These are phyloP conservation scores for Galerucella pusilla DNA, from an alignment of 2,888 invertebrate genomes.

Conservation along the genomic window DNA sequence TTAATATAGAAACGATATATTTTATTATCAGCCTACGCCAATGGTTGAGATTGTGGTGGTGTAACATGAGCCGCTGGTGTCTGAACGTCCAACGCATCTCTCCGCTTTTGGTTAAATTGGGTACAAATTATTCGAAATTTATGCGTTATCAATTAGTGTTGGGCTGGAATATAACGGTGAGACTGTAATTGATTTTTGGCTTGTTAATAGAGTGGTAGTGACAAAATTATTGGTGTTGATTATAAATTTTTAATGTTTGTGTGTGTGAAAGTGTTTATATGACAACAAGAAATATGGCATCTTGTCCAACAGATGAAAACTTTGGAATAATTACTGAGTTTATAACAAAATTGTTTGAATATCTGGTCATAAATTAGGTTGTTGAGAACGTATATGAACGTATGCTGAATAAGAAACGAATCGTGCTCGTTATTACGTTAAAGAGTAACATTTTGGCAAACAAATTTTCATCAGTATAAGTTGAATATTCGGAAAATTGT, in stretches of 20 bases:
- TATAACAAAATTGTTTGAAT: no score
- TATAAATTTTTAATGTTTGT: conserved; percentile 11
- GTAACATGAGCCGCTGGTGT: conserved; percentile 44
- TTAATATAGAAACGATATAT: background rate
- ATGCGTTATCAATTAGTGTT: conserved; percentile 32
- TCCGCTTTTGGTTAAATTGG: conserved; percentile 40
- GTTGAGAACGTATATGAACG: no score
- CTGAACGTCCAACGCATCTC: conserved; percentile 33
- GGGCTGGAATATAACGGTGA: conserved; percentile 30
- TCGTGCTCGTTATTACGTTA: no score
- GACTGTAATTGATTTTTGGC: conserved; percentile 31
- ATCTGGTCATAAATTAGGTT: no score
- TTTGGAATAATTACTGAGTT: no score
- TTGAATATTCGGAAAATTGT: no score
- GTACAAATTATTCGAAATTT: conserved; percentile 41
- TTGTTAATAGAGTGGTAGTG: conserved; percentile 29
- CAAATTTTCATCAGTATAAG: no score
- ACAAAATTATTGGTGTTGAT: conserved; percentile 25
- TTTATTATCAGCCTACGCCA: conserved; percentile 6
- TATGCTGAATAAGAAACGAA: no score
- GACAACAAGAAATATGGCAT: conserved; percentile 10
- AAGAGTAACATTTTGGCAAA: no score
- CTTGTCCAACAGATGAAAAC: background rate
- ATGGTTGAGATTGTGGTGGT: conserved; percentile 21
- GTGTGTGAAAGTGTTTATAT: background rate